Evolutionary conservation across 92 coral and sea anemone genomes (phyloP).

Genomic region (Phymanthus crucifer): DNA sequence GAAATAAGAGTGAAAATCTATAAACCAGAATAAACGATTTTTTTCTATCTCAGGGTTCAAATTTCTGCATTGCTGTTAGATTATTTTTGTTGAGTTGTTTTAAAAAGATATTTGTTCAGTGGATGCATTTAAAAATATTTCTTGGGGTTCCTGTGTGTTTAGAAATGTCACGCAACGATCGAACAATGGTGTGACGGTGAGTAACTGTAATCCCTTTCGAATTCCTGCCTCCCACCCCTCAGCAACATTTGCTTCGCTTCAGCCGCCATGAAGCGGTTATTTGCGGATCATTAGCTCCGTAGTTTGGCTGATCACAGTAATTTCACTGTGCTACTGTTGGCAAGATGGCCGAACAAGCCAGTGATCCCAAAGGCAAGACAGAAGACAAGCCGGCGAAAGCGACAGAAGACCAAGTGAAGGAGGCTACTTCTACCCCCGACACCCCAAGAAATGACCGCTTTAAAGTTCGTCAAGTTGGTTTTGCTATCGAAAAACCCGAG

Average conservation of each 20-base stretch:
- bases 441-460: slow-evolving; percentile 34
- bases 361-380: background rate
- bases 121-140: background rate
- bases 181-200: background rate
- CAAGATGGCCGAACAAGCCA: slow-evolving; percentile 2
- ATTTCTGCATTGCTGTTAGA: no score
- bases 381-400: slow-evolving; percentile 7
- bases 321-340: background rate
- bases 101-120: no score
- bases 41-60: no score
- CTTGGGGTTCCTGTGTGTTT: no score
- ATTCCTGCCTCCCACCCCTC: background rate
- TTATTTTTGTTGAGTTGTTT: no score
- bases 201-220: background rate
- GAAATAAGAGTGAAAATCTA: no score
- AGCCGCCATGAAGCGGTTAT: background rate
- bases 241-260: background rate
- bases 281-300: background rate
- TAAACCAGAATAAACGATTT: no score
- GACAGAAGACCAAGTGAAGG: background rate
- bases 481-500: slow-evolving; percentile 4
- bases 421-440: background rate
- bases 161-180: background rate
- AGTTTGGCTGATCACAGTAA: background rate
- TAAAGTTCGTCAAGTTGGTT: slow-evolving; percentile 37